phyloP scores from a whole-genome alignment of 1,140 invertebrate genomes.

The Anastrepha ludens region DNA sequence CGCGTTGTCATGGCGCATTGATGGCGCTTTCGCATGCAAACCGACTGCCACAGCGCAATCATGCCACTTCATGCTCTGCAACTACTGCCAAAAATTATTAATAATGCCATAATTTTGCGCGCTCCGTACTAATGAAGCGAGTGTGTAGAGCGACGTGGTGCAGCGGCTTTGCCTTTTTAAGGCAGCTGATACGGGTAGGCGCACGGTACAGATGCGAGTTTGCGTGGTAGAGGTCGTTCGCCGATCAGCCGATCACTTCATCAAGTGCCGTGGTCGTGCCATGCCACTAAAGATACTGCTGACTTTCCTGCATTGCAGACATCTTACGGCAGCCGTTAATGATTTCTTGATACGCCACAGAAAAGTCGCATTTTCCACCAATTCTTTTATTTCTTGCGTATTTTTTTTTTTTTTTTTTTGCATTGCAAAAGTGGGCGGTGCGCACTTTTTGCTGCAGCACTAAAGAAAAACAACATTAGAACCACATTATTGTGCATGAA shows the following conservation, averaged over 20 bases:
- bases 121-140: constrained; percentile 8
- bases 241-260: constrained; percentile 37
- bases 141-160: background rate
- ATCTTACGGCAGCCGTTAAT: constrained; percentile 11
- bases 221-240: background rate
- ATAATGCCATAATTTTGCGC: constrained; percentile 45
- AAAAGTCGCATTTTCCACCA: constrained; percentile 5
- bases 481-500: constrained; percentile 6
- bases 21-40: constrained; percentile 37
- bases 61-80: background rate
- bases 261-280: background rate
- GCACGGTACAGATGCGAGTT: background rate
- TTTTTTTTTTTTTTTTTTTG: background rate
- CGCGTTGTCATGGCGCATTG: constrained; percentile 26
- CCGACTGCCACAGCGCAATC: background rate
- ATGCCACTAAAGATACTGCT: background rate
- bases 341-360: constrained; percentile 36
- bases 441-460: background rate
- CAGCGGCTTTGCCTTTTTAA: background rate
- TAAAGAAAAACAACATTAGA: constrained; percentile 32
- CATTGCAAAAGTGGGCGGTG: constrained; percentile 27
- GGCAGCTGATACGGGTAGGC: background rate
- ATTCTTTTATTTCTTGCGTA: background rate
- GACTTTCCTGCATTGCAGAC: background rate
- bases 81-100: constrained; percentile 17